Conservation (phyloP, 2,888 invertebrate genomes). For the Lasioglossum vierecki region DNA sequence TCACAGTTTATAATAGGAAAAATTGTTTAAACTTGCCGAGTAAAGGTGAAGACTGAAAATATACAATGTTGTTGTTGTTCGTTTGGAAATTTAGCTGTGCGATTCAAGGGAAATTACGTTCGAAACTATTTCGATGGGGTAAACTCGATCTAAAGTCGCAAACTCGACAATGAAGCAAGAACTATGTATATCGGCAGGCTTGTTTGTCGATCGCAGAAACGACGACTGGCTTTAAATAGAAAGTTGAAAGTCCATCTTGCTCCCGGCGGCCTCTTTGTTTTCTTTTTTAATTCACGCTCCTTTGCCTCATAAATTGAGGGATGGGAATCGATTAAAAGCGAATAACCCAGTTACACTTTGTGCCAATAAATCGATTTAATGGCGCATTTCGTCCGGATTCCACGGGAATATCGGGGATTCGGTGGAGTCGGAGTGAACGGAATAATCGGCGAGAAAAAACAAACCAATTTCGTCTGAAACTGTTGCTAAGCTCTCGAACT, state of each 20-base stretch:
- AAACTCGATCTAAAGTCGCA: slow-evolving; percentile 2
- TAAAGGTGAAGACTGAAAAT: neutral
- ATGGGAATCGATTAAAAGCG: slow-evolving; percentile 48
- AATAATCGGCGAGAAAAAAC: neutral
- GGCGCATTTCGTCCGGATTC: slow-evolving; percentile 32
- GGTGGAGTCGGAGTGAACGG: neutral
- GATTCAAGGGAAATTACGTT: neutral
- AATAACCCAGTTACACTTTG: slow-evolving; percentile 44
- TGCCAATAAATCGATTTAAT: slow-evolving; percentile 50
- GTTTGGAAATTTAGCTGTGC: neutral
- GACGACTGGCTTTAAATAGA: neutral
- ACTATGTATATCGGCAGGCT: too few species aligned
- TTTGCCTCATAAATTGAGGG: slow-evolving; percentile 20
- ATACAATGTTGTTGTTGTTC: neutral
- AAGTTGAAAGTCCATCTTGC: neutral
- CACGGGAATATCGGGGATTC: slow-evolving; percentile 33
- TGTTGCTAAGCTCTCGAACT: neutral
- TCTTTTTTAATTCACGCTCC: slow-evolving; percentile 16
- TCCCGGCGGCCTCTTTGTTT: neutral
- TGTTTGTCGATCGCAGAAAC: neutral
- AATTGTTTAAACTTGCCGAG: neutral
- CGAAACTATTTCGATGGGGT: neutral
- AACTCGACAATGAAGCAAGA: neutral
- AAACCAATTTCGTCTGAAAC: neutral
- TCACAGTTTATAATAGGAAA: neutral